Base-by-base conservation (phyloP, 35 echinoderm and acorn worm genomes). In the Chiridota heheva region DNA sequence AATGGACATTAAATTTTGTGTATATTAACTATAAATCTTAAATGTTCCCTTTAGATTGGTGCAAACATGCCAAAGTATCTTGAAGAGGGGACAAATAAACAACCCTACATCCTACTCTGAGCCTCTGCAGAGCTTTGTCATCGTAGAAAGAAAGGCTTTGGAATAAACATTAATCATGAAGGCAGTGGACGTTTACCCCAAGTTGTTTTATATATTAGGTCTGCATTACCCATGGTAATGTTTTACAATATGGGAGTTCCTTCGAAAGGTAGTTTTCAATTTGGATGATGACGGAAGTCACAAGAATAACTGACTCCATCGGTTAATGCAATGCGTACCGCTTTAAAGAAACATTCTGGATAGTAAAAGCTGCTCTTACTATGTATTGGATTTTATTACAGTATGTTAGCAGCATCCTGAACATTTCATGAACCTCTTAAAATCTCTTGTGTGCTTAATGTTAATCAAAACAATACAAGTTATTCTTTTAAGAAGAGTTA, bases 31-130 rank as follows among this genome's bases (percentile, higher is more conserved):
- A n/a, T n/a, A n/a, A n/a, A n/a, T n/a, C n/a, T n/a, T n/a, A n/a
- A n/a, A n/a, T 51, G 47, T 51, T 51, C 10, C 22, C 22, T 51
- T 22, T 51, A 72, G 34, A 72, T 45, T 44, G 69, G 69, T 18
- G 44, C 34, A 42, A 72, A 72, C 42, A 72, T 72, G 15, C 69
- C 69, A 72, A 72, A 72, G 20, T 72, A 72, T n/a, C 69, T 72
- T 15, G 36, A 72, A n/a, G 69, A 43, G 20, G 69, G 40, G 0
- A 65, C 18, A 17, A 65, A 65, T n/a, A 22, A 46, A 27, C 0
- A 72, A 46, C 69, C 69, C 8, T 2, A 72, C n/a, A 46, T 72
- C 44, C 36, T 72, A 36, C 16, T 72, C 20, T 43, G 69, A 72
- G 36, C 69, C 69, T 3, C 42, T 24, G 44, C 69, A 72, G 44